These are phyloP conservation scores for Caranx melampygus DNA, from an alignment of 2,113 vertebrate genomes.

Conservation along the genomic window DNA sequence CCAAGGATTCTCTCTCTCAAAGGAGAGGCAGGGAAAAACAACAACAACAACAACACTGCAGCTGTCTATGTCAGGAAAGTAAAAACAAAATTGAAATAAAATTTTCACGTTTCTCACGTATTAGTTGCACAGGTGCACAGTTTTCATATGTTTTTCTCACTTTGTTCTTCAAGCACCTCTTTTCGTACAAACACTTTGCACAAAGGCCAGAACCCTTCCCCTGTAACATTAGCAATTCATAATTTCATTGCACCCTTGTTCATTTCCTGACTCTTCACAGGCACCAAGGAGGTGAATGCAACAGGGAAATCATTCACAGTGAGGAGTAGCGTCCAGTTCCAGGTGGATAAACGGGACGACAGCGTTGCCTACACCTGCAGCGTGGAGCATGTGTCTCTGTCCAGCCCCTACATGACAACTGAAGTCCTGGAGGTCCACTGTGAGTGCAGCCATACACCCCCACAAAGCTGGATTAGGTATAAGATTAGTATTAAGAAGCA, in stretches of 20 bases:
- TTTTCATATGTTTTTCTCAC: conserved; percentile 17
- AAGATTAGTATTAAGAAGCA: conserved; percentile 64
- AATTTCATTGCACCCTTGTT: neutral
- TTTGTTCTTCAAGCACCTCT: conserved; percentile 18
- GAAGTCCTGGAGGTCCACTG: conserved; percentile 99
- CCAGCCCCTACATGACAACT: conserved; percentile 92
- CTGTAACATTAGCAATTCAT: conserved; percentile 1
- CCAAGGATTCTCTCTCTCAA: conserved; percentile 66
- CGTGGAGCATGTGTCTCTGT: conserved; percentile 94
- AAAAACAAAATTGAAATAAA: conserved; percentile 35
- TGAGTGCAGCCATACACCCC: conserved; percentile 84
- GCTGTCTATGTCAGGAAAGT: conserved; percentile 49
- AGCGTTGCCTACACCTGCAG: conserved; percentile 93
- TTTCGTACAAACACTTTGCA: neutral
- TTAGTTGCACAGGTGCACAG: conserved; percentile 8
- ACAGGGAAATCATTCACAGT: conserved; percentile 94
- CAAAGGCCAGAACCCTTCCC: conserved; percentile 8
- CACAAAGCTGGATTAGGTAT: conserved; percentile 52
- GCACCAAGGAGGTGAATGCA: conserved; percentile 89
- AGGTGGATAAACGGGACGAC: conserved; percentile 92
- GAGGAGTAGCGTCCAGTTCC: conserved; percentile 90
- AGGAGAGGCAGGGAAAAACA: conserved; percentile 59
- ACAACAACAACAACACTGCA: conserved; percentile 54
- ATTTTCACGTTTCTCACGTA: conserved; percentile 25
- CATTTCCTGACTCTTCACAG: conserved; percentile 83